phyloP scores from a whole-genome alignment of 2,113 vertebrate genomes.

The Hypomesus transpacificus region DNA sequence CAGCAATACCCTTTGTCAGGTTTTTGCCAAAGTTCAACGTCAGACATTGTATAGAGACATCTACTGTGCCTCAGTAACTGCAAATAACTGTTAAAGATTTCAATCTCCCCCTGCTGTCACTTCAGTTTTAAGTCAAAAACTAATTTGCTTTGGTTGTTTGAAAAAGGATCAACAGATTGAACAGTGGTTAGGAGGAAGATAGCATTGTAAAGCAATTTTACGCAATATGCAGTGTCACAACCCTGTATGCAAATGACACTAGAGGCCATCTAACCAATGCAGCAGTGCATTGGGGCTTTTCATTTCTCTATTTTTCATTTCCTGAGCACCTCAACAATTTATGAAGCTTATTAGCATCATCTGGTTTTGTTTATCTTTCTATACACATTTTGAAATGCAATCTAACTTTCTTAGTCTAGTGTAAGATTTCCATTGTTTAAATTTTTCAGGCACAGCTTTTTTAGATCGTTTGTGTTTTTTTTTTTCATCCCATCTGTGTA shows the following conservation, averaged over 20 bases:
- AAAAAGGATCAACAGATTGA: conserved; percentile 60
- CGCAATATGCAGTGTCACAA: conserved; percentile 19
- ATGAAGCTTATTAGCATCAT: conserved; percentile 26
- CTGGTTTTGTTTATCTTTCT: conserved; percentile 38
- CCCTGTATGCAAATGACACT: conserved; percentile 12
- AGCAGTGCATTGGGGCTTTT: conserved; percentile 32
- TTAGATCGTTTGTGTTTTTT: too few relatives aligned
- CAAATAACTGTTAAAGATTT: conserved; percentile 62
- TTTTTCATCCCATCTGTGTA: too few relatives aligned
- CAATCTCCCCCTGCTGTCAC: conserved; percentile 57
- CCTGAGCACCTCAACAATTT: conserved; percentile 30
- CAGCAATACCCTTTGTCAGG: conserved; percentile 5
- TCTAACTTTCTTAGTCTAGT: conserved; percentile 34
- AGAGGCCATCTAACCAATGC: conserved; percentile 16
- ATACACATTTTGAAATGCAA: conserved; percentile 49
- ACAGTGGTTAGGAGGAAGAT: conserved; percentile 18
- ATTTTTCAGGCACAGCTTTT: conserved; percentile 24
- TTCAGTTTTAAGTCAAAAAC: conserved; percentile 64
- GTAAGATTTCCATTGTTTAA: conserved; percentile 43
- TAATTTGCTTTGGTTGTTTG: conserved; percentile 60
- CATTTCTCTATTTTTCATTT: conserved; percentile 27
- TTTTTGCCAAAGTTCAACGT: conserved; percentile 25
- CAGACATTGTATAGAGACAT: conserved; percentile 39
- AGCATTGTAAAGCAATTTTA: conserved; percentile 41
- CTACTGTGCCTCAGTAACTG: conserved; percentile 32